Base-by-base conservation (phyloP, 2,888 invertebrate genomes). In the Hirtodrosophila duncani region DNA sequence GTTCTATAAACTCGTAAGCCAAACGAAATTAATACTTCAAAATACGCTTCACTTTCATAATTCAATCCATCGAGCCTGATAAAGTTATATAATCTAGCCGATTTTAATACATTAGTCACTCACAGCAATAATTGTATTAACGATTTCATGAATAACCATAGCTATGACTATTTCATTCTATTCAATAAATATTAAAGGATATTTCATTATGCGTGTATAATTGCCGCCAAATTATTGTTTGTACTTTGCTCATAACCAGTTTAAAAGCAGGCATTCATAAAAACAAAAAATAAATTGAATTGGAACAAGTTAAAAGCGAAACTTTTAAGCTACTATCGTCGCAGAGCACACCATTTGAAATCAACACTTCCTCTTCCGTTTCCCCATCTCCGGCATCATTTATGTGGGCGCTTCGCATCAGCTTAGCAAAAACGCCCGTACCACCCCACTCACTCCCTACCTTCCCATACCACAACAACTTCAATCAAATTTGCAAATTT, bases 401-500 rank as follows among this genome's bases (percentile, higher is more conserved):
- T 31, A 21, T 10, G 16, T 37, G n/a, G 62, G 51, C 56, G 79
- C 75, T 69, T 78, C 79, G 75, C 53, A 66, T 48, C 51, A 66
- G 69, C 78, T 80, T 80, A 77, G 72, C 72, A 44, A 31, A 27
- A 9, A n/a, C 9, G 9, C 8, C 31, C 26, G 29, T 9, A 11
- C 14, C 30, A 18, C 5, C 3, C 13, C n/a, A 10, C 16, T 3
- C 26, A 18, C 17, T 7, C 11, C 11, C 14, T 34, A 5, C 30
- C 36, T 36, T 23, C 13, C 34, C 39, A 50, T 30, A 50, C 45
- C 81, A 44, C 77, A 77, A 62, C 79, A 78, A 56, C 81, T 72
- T 72, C 72, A 72, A 72, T 72, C 72, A 72, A 72, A 81, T 74
- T 72, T 72, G 72, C 72, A 72, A 72, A 72, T 72, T 72, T 72